Conservation (phyloP, 2,888 invertebrate species). For the Pherbina coryleti region DNA sequence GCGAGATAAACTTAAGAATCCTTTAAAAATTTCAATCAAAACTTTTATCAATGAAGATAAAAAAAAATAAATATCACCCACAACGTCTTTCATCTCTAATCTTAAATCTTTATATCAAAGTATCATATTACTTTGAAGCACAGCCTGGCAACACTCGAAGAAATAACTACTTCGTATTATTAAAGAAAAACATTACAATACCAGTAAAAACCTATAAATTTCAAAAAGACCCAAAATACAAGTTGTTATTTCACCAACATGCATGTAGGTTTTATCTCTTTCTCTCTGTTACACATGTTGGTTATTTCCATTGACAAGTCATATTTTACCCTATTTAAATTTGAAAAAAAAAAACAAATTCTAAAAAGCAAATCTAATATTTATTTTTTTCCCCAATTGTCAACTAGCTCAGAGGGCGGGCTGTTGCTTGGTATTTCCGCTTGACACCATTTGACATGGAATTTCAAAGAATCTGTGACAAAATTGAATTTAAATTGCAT, state of each 20-base stretch:
- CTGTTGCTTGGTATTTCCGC: constrained; percentile 27
- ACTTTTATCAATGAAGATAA: no score
- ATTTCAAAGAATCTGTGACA: constrained; percentile 18
- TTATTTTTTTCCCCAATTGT: not conserved
- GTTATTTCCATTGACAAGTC: not conserved
- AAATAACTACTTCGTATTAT: not conserved
- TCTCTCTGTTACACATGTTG: no score
- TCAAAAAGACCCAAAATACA: not conserved
- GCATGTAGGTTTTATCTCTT: no score
- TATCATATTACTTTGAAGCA: not conserved
- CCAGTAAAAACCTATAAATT: not conserved
- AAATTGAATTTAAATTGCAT: constrained; percentile 49
- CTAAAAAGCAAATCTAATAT: not conserved
- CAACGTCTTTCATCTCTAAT: no score
- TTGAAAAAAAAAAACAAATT: not conserved
- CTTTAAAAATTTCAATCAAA: no score
- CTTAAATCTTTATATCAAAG: not conserved
- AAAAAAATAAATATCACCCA: no score
- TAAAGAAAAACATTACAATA: not conserved
- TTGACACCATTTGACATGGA: constrained; percentile 21
- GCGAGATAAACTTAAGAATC: no score
- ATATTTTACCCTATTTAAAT: not conserved
- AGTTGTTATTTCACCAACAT: no score
- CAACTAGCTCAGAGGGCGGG: not conserved
- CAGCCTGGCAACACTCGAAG: not conserved